These are phyloP conservation scores for Panulirus ornatus DNA, from an alignment of 1,140 invertebrate genomes.

Conservation along the genomic window DNA sequence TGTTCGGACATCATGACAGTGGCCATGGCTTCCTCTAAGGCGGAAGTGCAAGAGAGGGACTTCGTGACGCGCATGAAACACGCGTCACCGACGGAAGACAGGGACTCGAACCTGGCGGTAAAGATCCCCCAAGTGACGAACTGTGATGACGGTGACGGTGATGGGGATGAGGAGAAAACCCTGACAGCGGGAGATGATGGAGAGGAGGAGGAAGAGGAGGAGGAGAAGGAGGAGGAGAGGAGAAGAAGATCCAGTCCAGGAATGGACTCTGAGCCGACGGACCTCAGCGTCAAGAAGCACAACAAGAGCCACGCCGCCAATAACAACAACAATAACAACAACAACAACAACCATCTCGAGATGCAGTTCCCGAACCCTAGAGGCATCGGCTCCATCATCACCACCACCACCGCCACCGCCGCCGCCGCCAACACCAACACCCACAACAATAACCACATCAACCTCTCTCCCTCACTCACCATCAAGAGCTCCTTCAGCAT, in stretches of 20 bases:
- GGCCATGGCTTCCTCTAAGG: conserved; percentile 70
- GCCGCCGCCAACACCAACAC: conserved; percentile 11
- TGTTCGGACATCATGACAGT: conserved; percentile 65
- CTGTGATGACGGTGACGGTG: background rate
- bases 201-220: background rate
- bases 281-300: conserved; percentile 49
- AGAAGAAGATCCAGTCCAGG: background rate
- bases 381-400: background rate
- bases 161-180: conserved; percentile 6
- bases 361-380: background rate
- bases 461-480: conserved; percentile 20
- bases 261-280: conserved; percentile 39
- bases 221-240: background rate
- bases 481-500: conserved; percentile 60
- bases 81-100: conserved; percentile 42
- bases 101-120: conserved; percentile 15
- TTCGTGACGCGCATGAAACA: conserved; percentile 25
- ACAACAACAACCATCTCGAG: conserved; percentile 29
- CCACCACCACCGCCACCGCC: background rate
- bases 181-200: background rate
- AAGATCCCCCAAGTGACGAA: background rate
- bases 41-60: conserved; percentile 56
- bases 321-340: conserved; percentile 28
- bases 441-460: conserved; percentile 24
- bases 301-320: conserved; percentile 21